These are phyloP conservation scores for Tangara arthus DNA, from an alignment of 2,797 vertebrate genomes.

Conservation along the genomic window DNA sequence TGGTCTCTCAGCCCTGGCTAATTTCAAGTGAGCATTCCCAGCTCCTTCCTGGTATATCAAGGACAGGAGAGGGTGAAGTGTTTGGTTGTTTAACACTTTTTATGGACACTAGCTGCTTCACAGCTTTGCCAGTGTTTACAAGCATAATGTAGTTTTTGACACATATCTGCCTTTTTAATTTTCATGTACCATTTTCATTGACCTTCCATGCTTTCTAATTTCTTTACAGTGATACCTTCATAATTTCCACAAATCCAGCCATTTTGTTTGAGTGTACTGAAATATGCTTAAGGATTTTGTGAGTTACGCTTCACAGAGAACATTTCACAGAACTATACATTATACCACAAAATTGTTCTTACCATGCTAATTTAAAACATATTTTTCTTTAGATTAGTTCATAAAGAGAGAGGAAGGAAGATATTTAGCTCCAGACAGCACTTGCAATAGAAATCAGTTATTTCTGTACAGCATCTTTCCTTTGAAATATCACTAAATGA, in stretches of 20 bases:
- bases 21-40: background rate
- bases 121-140: background rate
- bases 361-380: slow-evolving; percentile 56
- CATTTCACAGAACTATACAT: background rate
- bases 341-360: slow-evolving; percentile 16
- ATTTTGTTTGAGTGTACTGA: background rate
- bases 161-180: background rate
- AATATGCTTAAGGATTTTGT: background rate
- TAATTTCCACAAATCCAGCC: background rate
- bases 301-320: background rate
- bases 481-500: slow-evolving; percentile 65
- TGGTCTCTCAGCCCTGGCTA: background rate
- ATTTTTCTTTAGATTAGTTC: slow-evolving; percentile 47
- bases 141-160: background rate
- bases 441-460: slow-evolving; percentile 50
- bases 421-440: slow-evolving; percentile 53
- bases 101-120: background rate
- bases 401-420: slow-evolving; percentile 55
- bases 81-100: background rate
- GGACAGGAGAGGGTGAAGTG: background rate
- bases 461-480: slow-evolving; percentile 46
- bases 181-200: background rate
- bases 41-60: background rate
- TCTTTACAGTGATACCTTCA: background rate
- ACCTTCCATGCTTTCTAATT: background rate